Base-by-base conservation (phyloP, 2,113 vertebrate genomes). In the Mus pahari region DNA sequence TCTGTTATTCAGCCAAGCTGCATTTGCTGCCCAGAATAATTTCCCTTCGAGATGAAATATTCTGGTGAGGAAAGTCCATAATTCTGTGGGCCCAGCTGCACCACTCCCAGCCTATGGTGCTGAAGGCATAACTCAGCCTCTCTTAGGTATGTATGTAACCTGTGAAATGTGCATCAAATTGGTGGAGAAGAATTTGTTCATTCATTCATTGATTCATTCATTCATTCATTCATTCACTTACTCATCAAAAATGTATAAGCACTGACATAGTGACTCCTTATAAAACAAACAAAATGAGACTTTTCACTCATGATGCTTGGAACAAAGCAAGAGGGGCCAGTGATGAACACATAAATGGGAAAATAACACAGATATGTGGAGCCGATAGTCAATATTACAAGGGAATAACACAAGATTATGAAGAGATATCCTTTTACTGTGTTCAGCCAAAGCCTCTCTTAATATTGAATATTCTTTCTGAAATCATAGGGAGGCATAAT, bases 1-100 rank as follows among this genome's bases (percentile, higher is more conserved):
- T 42, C 71, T 93, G 36, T 60, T 86, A 95, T 94, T 84, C 91
- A 89, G 48, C 39, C 64, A 79, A 48, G 48, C 50, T 36, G 36
- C 5, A 4, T 75, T 92, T 36, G 14, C 64, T 84, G 33, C 50
- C 62, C 77, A 39, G 24, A 78, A 22, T 91, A 64, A 81, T 92
- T 39, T 95, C 68, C 75, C 64, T 83, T 93, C 58, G 71, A 48
- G 24, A 77, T 42, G 22, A 93, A 93, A 94, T 83, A 33, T n/a
- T 77, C 81, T 68, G 7, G 11, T 14, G 8, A 58, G 64, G 82
- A 83, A 90, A 92, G 58, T 14, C 20, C 39, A n/a, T 20, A 24
- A 48, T 77, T 50, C 62, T 22, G 5, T 8, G 17, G 10, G 9
- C 28, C n/a, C 74, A 42, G 10, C 28, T 36, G 3, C 7, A 22